Percentiles rank a stretch among this genome's conserved stretches.
phyloP scores from a whole-genome alignment of 2,888 invertebrate species.

The Cerastis rubricosa region DNA sequence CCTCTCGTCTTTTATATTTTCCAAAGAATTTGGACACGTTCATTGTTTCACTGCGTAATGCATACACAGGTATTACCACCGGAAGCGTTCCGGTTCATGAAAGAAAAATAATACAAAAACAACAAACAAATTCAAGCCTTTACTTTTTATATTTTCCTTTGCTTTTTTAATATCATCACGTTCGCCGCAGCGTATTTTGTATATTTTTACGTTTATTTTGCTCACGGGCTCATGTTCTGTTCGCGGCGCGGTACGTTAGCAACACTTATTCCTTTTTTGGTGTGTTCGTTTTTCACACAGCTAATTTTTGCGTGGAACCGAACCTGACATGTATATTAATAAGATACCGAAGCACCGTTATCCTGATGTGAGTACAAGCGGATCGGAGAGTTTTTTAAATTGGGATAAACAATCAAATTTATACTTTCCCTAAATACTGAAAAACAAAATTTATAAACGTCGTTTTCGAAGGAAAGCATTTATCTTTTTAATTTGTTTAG shows the following conservation, averaged over 20 bases:
- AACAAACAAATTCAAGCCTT: constrained; percentile 46
- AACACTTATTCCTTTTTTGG: constrained; percentile 28
- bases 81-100: constrained; percentile 50
- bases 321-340: constrained; percentile 25
- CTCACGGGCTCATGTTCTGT: constrained; percentile 19
- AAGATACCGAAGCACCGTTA: constrained; percentile 17
- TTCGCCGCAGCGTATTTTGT: constrained; percentile 42
- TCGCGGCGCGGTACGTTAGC: constrained; percentile 4
- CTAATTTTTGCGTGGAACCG: constrained; percentile 35
- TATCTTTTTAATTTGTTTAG: constrained; percentile 25
- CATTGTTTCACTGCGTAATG: constrained; percentile 55
- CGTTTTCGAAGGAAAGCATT: constrained; percentile 12
- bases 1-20: constrained; percentile 32
- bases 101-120: constrained; percentile 50
- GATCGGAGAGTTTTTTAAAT: background rate
- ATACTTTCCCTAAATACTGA: background rate
- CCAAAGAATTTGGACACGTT: constrained; percentile 32
- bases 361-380: background rate
- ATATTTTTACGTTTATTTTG: constrained; percentile 42
- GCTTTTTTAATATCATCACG: constrained; percentile 67
- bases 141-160: constrained; percentile 47
- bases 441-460: background rate
- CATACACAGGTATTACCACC: constrained; percentile 47
- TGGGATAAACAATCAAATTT: background rate
- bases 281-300: constrained; percentile 26